A percentile compares a stretch with the other conserved stretches of the same genome.
Conservation (phyloP, 1,140 invertebrate species). For the Platorchestia sp. region DNA sequence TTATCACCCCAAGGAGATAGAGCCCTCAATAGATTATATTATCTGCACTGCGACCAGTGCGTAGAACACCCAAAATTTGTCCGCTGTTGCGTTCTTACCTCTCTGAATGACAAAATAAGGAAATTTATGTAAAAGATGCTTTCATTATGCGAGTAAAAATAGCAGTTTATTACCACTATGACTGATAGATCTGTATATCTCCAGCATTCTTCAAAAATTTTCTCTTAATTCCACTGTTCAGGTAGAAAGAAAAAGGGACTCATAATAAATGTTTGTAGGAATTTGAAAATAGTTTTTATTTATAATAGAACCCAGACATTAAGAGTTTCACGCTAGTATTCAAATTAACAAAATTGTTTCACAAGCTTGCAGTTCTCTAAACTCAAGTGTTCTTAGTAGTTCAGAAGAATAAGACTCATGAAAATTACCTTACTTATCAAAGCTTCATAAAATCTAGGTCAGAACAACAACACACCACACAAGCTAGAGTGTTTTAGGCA, state of each 20-base stretch:
- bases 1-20: not conserved
- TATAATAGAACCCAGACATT: too few relatives aligned
- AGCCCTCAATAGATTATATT: not conserved
- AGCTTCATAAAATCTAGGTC: not conserved
- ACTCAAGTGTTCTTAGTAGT: not conserved
- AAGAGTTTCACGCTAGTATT: not conserved
- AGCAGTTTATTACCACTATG: too few relatives aligned
- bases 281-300: not conserved
- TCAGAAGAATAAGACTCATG: not conserved
- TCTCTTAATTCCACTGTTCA: not conserved
- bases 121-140: not conserved
- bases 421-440: not conserved
- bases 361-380: not conserved
- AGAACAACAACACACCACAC: not conserved
- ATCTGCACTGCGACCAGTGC: not conserved
- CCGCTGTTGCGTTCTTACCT: not conserved
- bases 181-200: too few relatives aligned
- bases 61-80: not conserved
- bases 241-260: not conserved
- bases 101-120: not conserved
- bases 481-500: not conserved
- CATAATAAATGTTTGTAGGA: not conserved
- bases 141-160: not conserved
- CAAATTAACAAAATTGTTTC: not conserved
- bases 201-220: not conserved